These are phyloP conservation scores for Eristalis arbustorum DNA, from an alignment of 2,888 invertebrate species.

Conservation along the genomic window DNA sequence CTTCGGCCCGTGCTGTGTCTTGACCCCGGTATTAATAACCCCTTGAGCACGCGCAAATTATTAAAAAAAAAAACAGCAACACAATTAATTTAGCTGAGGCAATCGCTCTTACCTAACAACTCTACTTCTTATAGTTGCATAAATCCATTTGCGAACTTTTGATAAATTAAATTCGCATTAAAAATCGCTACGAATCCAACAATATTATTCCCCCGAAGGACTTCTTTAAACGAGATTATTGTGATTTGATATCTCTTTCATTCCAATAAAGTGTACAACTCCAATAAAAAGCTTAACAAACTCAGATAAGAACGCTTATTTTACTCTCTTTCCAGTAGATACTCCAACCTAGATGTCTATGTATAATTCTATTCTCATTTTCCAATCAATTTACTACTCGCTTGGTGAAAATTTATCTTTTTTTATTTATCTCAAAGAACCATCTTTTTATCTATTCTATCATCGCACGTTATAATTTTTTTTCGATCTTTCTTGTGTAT, in stretches of 20 bases:
- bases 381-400: conserved; percentile 48
- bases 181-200: too few species aligned
- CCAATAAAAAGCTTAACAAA: conserved; percentile 57
- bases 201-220: too few species aligned
- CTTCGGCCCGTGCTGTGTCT: too few species aligned
- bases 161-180: too few species aligned
- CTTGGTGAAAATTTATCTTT: conserved; percentile 59
- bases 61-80: too few species aligned
- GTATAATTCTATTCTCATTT: conserved; percentile 30
- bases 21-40: too few species aligned
- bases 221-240: not conserved
- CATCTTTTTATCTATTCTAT: conserved; percentile 26
- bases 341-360: conserved; percentile 38
- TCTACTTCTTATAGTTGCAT: too few species aligned
- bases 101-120: too few species aligned
- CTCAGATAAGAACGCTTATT: conserved; percentile 58
- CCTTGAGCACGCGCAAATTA: too few species aligned
- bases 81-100: too few species aligned
- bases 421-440: conserved; percentile 19
- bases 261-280: conserved; percentile 19
- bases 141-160: too few species aligned
- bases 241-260: not conserved
- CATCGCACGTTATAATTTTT: conserved; percentile 46
- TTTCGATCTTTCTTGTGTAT: not conserved
- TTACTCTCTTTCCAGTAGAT: conserved; percentile 64